Evolutionary conservation across 2,113 vertebrate species (phyloP), one percentile per base, ranked within the genome.

Genomic region (Callithrix jacchus): DNA sequence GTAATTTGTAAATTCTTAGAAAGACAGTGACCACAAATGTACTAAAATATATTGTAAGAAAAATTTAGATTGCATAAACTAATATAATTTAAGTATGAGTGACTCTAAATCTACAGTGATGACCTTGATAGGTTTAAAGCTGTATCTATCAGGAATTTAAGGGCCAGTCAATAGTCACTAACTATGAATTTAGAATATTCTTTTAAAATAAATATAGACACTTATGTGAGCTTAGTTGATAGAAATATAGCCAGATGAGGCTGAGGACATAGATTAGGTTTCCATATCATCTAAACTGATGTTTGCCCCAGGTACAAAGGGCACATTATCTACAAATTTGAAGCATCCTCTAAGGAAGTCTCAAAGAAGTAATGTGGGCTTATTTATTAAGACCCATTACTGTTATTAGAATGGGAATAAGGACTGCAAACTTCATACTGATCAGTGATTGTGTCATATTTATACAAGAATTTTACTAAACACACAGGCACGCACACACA

Each of bases 21-120:
- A 90, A 95, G 21, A 27, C 66, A 64, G 35, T 93, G 64, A 91
- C 74, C 52, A 90, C 37, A 95, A 87, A 56, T 84, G 7, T 21
- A 80, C 93, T 95, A 82, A 95, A 96, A 86, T 95, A 42, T 79
- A 79, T 61, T 81, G 74, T 83, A 76, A 81, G 71, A 35, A 88
- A 94, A 95, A 73, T 13, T 49, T 89, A 30, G 54, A 89, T 20
- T 71, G 4, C 11, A 37, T 84, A 42, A 86, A 40, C 37, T 54
- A 91, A 40, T 76, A 14, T 66, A 8, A 80, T 30, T 93, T 94
- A 23, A 47, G 54, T 83, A 35, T 68, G 45, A 87, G 18, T 80
- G 47, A 74, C 25, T 97, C 58, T 35, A 83, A 87, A 25, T 61
- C 14, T 64, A 18, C 0, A 85, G 1, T 58, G 35, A 83, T 92